Evolutionary conservation across 92 coral and sea anemone species (phyloP), one percentile per base, ranked within the genome.

Genomic region (Phenganax marumi): DNA sequence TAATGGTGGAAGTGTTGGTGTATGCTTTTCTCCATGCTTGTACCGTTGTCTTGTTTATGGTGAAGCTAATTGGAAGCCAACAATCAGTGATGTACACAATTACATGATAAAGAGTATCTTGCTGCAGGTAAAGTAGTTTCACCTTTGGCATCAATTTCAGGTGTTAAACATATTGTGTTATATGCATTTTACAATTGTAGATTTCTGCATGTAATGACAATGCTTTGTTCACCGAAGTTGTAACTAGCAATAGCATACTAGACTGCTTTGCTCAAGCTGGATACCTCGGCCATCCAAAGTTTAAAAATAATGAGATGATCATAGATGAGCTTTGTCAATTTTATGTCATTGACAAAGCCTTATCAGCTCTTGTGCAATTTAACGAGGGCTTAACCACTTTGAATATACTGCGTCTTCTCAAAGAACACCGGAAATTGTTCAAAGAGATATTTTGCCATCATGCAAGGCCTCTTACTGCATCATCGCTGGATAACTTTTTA

Each of bases 301-400:
- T 73, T 73, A 70, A 72, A 8, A n/a, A 39, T 52, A 72, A 73
- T 6, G 1, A 1, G 71, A 49, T 10, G 43, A 12, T 70, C 13
- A 11, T 70, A 0, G 12, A 69, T 54, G 86, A 56, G 23, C 50
- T 82, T 8, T 53, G 81, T 24, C 89, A 73, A 14, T 81, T 80
- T 56, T 77, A 52, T 74, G 55, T 86, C 12, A 72, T 81, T 46
- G 89, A 86, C 77, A 57, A 68, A 19, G 74, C 69, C 19, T 51
- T 77, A 52, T 64, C 70, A 33, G 88, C 80, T 50, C 26, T 80
- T 43, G 85, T 69, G 19, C 75, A 81, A 11, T 70, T 86, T 57
- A 81, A 85, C 39, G 91, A 71, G 49, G 90, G 90, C 51, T 52
- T 87, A 60, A 21, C 55, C 11, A 87, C 85, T 22, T 51, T 87